Base-by-base conservation (phyloP, 2,113 vertebrate genomes). In the Eclectus roratus region DNA sequence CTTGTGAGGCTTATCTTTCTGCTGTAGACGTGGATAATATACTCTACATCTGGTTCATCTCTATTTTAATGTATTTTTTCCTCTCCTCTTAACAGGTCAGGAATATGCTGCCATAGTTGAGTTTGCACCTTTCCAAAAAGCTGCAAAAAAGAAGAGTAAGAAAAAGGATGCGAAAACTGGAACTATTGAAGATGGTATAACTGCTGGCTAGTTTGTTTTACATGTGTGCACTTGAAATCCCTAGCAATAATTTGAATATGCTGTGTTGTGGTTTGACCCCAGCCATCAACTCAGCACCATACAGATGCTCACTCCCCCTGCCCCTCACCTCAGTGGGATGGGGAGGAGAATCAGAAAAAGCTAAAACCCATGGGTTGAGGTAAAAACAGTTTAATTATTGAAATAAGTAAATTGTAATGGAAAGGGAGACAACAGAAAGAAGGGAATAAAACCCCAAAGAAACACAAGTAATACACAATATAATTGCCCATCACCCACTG, bases 101-200 rank as follows among this genome's bases (percentile, higher is more conserved):
- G 99, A 99, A 96, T 99, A 99, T 94, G 98, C 99, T 94, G 99
- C 99, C 53, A 96, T 99, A 84, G 99, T 99, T 93, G 99, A 99
- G 97, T 99, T 99, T 98, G 99, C 99, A 56, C 99, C 99, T 77
- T 99, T 99, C 98, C 99, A 99, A 97, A 99, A 99, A 98, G 98
- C 99, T 96, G 98, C 99, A 95, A 99, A 99, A 97, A 99, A 99
- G 98, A 99, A 98, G 97, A 99, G 66, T 94, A 99, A 99, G 98
- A 99, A 99, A 92, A 99, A 98, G 95, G 99, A 99, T 96, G 98
- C 99, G 68, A 99, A 99, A 98, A 98, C 98, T 96, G 99, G 99
- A 95, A 99, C 99, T 78, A 99, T 99, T 7, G 98, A 98, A 88
- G 99, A 99, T 94, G 99, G 99, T 99, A 98, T 69, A 94, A 94